Percentiles rank a stretch among this genome's conserved stretches.
Evolutionary conservation across 2,797 vertebrate species (phyloP).

Genomic region (Falco columbarius): DNA sequence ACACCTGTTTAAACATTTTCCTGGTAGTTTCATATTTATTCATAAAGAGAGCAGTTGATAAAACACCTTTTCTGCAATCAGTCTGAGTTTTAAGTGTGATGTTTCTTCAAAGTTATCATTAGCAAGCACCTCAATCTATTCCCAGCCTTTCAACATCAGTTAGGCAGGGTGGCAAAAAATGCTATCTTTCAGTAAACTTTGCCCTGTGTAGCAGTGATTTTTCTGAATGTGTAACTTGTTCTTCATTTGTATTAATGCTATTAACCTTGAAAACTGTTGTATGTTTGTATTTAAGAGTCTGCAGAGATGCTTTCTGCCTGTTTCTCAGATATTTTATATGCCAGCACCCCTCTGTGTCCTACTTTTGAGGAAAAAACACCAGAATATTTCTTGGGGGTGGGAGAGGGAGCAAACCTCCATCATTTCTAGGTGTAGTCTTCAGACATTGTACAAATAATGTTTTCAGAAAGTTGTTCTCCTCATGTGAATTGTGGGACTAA

Average conservation of each 20-base stretch:
- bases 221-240: background rate
- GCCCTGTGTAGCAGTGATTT: background rate
- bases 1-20: slow-evolving; percentile 47
- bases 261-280: background rate
- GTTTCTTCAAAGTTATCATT: slow-evolving; percentile 57
- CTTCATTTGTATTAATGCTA: background rate
- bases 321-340: background rate
- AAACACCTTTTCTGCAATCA: slow-evolving; percentile 58
- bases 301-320: background rate
- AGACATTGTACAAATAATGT: background rate
- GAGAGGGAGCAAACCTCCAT: background rate
- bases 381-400: background rate
- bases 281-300: background rate
- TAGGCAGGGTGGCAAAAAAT: slow-evolving; percentile 24
- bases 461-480: background rate
- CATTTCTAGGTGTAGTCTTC: background rate
- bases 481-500: background rate
- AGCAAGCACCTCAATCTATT: slow-evolving; percentile 63
- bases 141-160: slow-evolving; percentile 56
- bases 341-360: background rate
- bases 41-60: slow-evolving; percentile 21
- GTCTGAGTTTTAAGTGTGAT: slow-evolving; percentile 17
- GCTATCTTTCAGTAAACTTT: slow-evolving; percentile 1
- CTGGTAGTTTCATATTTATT: slow-evolving; percentile 55
- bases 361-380: background rate